Evolutionary conservation across 2,113 vertebrate genomes (phyloP).

Genomic region (Hippolais icterina): DNA sequence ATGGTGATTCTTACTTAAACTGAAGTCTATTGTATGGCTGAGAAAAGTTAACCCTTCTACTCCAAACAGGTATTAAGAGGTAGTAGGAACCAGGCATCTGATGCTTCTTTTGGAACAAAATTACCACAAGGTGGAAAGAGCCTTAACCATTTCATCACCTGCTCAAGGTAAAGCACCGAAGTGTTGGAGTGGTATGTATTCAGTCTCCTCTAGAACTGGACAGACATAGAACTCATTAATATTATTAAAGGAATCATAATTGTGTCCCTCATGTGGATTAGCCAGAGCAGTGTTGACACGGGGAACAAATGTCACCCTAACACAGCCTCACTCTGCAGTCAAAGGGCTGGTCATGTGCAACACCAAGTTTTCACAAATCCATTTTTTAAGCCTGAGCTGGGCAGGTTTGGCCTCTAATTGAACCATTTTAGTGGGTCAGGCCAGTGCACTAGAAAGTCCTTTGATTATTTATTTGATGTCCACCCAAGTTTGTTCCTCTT

Average conservation of each 20-base stretch:
- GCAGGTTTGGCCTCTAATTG: neutral
- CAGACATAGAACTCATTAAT: neutral
- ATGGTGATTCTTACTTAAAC: neutral
- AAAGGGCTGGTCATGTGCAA: neutral
- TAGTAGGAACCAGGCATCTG: neutral
- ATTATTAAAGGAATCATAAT: neutral
- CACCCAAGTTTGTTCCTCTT: neutral
- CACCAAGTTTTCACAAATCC: neutral
- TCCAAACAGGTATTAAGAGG: neutral
- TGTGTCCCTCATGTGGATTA: neutral
- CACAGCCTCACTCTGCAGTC: neutral
- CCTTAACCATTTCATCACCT: neutral
- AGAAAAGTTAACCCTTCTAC: neutral
- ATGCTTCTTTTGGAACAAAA: slow-evolving; percentile 30
- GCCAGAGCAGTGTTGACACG: neutral
- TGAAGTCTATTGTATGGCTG: neutral
- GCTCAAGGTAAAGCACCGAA: slow-evolving; percentile 23
- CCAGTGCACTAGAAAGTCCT: neutral
- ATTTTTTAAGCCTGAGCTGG: neutral
- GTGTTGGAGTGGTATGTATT: neutral
- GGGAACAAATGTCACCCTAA: neutral
- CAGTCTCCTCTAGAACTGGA: neutral
- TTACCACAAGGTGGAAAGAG: slow-evolving; percentile 11
- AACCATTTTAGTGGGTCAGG: neutral
- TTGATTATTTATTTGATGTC: neutral